These are phyloP conservation scores for Valencia hispanica DNA, from an alignment of 2,797 vertebrate species.

Conservation along the genomic window DNA sequence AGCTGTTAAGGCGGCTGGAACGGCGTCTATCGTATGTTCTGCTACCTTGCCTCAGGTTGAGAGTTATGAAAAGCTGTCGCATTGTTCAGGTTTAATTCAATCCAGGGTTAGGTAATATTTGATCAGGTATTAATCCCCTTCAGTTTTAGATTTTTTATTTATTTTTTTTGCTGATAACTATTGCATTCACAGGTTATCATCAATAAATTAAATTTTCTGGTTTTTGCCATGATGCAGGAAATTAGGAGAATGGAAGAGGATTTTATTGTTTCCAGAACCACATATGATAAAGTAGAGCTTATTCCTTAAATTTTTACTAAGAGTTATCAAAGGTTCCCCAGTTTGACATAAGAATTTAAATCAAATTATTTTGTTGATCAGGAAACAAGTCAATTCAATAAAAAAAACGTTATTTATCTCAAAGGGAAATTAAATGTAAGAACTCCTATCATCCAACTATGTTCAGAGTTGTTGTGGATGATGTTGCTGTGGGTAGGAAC, in stretches of 20 bases:
- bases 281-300: too few species aligned
- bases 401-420: too few species aligned
- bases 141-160: neutral
- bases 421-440: too few species aligned
- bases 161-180: neutral
- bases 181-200: neutral
- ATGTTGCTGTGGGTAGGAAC: too few species aligned
- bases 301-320: neutral
- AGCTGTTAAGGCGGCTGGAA: conserved; percentile 21
- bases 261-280: neutral
- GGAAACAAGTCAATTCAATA: too few species aligned
- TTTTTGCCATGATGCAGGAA: neutral
- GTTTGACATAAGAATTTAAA: too few species aligned
- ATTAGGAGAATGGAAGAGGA: too few species aligned
- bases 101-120: conserved; percentile 30
- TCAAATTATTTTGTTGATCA: too few species aligned
- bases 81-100: neutral
- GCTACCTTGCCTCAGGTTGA: neutral
- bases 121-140: conserved; percentile 14
- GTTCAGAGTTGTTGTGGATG: too few species aligned
- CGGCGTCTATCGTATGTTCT: neutral
- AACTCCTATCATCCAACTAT: too few species aligned
- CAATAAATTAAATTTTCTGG: conserved; percentile 10
- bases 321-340: neutral
- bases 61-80: conserved; percentile 16